Conservation (phyloP, 2,113 vertebrate species). For the Aspidoscelis tigris region DNA sequence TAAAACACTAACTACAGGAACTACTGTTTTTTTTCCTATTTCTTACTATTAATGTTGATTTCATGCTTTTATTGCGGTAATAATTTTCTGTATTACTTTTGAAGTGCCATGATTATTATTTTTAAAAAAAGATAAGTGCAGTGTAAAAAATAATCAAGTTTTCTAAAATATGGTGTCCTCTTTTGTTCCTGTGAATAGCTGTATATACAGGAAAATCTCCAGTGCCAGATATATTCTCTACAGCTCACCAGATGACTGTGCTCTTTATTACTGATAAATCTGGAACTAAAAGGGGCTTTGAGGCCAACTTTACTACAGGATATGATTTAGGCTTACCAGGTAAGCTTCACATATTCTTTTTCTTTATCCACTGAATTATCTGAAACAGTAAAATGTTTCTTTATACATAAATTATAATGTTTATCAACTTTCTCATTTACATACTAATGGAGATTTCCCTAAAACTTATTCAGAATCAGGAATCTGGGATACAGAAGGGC, state of each 20-base stretch:
- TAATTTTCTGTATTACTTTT: no score
- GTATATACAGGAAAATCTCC: constrained; percentile 83
- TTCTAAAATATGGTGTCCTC: background rate
- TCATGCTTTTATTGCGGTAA: no score
- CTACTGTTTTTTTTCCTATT: no score
- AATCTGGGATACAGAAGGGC: no score
- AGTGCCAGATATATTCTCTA: constrained; percentile 87
- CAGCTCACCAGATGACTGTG: constrained; percentile 84
- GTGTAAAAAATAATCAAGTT: background rate
- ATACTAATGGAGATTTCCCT: no score
- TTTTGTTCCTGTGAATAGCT: constrained; percentile 70
- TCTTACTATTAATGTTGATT: no score
- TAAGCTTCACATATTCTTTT: constrained; percentile 41
- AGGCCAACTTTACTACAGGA: constrained; percentile 90
- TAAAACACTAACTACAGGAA: no score
- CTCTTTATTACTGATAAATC: constrained; percentile 71
- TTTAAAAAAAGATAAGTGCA: no score
- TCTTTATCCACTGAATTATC: background rate
- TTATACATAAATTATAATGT: no score
- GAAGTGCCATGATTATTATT: no score
- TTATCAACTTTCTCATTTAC: no score
- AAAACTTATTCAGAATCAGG: no score
- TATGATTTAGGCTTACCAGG: constrained; percentile 79
- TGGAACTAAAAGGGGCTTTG: constrained; percentile 77
- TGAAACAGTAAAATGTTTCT: background rate